Base-by-base conservation (phyloP, 2,888 invertebrate genomes). In the Drosophila sordidula region DNA sequence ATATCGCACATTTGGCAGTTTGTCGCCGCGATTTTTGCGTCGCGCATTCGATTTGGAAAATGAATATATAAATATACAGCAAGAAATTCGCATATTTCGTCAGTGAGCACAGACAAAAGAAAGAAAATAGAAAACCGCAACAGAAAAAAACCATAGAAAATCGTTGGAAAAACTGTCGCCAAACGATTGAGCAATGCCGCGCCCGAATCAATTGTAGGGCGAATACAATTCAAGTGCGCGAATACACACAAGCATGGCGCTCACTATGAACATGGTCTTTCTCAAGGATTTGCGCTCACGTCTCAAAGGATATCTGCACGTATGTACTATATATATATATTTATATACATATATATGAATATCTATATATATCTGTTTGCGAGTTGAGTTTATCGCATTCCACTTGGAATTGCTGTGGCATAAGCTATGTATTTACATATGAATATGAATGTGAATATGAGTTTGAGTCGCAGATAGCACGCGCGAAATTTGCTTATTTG, bases 211-310 rank as follows among this genome's bases (percentile, higher is more conserved):
- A 34, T 41, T 57, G 8, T 64, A 52, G 65, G 45, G 36, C 32
- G n/a, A n/a, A 58, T 47, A 49, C 32, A 78, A 78, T 39, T 6
- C 47, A 50, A 51, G 6, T n/a, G 46, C 26, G 54, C 46, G 63
- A 52, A 73, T 18, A 22, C 45, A 49, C 14, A 4, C 29, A 32
- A 68, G 26, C 45, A 92, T 92, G 92, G 90, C 91, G 56, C 80
- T 92, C 66, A 90, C 91, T 70, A 91, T 92, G 89, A 92, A 92
- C 70, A 92, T 92, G 91, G 92, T 92, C 59, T 92, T 92, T 66
- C 84, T 92, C 62, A 92, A 92, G 91, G 92, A 92, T 79, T 80
- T 92, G 61, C 92, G 91, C 34, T 90, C 92, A 56, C 91, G 92
- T 81, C 91, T 92, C 65, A 91, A 91, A 87, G 92, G 92, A 90